Base-by-base conservation (phyloP, 64 coral and sea anemone genomes). In the Pachyseris speciosa region DNA sequence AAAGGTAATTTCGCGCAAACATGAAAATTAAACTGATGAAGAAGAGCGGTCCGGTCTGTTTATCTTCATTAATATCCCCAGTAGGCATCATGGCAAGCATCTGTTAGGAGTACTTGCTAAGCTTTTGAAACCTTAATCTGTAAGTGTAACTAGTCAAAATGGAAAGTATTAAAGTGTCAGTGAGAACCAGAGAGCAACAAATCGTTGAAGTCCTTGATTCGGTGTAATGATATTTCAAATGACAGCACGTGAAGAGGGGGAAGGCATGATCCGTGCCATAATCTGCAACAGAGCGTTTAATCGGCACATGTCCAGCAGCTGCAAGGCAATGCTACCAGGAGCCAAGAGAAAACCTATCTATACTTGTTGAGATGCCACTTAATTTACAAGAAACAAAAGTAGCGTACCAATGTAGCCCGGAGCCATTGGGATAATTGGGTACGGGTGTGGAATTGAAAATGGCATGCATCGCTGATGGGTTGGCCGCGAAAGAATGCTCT, bases 401-500 rank as follows among this genome's bases (percentile, higher is more conserved):
- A 69, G 16, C 78, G 85, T 93, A 97, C 95, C 95, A 30, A 97
- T 77, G 26, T 93, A 97, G 22, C 95, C 95, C 13, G 91, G 95
- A 17, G 95, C 87, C 22, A 72, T 51, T 3, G 92, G 49, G 9
- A 94, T 93, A 44, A 90, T 90, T 63, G 95, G 72, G 65, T 85
- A 93, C 78, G 95, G 90, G 81, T 97, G 95, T 67, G 93, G 88
- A 73, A 93, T 81, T 64, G 89, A 57, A 66, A 75, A 99, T 10
- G 97, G 97, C 40, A 88, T 66, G 51, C 81, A 95, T 63, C 86
- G 86, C 44, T 91, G 90, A 55, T 99, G 95, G 2, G 97, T 99
- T 20, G 97, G 97, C 27, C 90, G 90, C 57, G 97, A 88, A 47
- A 99, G 86, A 75, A 99, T 99, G 65, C 91, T 99, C 59, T 99